A percentile compares a stretch with the other conserved stretches of the same genome.
phyloP scores from a whole-genome alignment of 2,888 invertebrate species.

The Scelioninae gen. 1 region DNA sequence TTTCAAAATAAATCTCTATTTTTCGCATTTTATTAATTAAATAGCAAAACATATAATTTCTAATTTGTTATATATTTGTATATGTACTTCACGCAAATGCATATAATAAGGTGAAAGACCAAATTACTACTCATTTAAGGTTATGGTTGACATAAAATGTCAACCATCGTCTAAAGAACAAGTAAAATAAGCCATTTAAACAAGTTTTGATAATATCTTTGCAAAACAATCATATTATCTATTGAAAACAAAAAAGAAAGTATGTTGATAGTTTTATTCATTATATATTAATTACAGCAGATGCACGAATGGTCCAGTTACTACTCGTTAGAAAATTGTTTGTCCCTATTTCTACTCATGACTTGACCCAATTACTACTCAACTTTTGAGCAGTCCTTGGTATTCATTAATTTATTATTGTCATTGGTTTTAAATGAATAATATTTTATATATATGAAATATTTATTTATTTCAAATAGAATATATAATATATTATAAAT shows the following conservation, averaged over 20 bases:
- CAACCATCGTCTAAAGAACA: slow-evolving; percentile 2
- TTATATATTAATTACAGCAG: slow-evolving; percentile 8
- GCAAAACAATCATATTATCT: background rate
- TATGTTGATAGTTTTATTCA: background rate
- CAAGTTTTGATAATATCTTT: slow-evolving; percentile 4
- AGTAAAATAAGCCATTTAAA: background rate
- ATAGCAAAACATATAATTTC: too few species aligned
- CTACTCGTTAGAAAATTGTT: slow-evolving; percentile 21
- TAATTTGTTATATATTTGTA: too few species aligned
- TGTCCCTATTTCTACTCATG: slow-evolving; percentile 62
- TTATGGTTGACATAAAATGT: slow-evolving; percentile 1
- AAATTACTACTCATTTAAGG: slow-evolving; percentile 7
- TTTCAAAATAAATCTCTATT: too few species aligned
- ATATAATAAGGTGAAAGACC: slow-evolving; percentile 10
- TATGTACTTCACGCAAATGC: too few species aligned
- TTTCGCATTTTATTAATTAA: too few species aligned
- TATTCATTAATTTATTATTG: slow-evolving; percentile 19
- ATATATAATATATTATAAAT: too few species aligned
- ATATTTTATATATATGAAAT: slow-evolving; percentile 1
- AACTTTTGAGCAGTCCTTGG: slow-evolving; percentile 1
- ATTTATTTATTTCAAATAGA: slow-evolving; percentile 2
- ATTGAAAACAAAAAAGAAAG: slow-evolving; percentile 3
- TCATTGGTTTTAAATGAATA: slow-evolving; percentile 7
- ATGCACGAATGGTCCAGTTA: background rate
- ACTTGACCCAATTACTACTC: slow-evolving; percentile 23